Conservation (phyloP, 2,888 invertebrate species). For the Platycheirus albimanus region DNA sequence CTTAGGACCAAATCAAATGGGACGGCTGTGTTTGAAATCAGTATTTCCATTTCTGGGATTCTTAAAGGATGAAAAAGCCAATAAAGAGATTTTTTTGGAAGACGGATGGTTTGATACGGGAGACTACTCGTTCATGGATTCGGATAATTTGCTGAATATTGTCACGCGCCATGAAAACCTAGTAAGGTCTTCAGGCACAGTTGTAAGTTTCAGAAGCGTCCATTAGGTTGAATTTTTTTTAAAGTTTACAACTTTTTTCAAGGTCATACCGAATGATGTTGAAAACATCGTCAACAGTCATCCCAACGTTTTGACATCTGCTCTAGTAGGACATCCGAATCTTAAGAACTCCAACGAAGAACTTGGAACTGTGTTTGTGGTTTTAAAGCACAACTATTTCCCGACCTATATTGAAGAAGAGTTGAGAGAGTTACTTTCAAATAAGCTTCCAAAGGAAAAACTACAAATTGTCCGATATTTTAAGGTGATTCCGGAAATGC, state of each 20-base stretch:
- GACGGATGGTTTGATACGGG: slow-evolving; percentile 38
- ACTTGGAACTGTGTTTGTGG: slow-evolving; percentile 67
- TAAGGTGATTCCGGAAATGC: slow-evolving; percentile 59
- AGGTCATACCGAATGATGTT: slow-evolving; percentile 72
- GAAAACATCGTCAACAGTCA: slow-evolving; percentile 60
- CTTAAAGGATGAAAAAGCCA: slow-evolving; percentile 26
- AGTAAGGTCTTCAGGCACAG: slow-evolving; percentile 40
- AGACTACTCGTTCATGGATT: slow-evolving; percentile 20
- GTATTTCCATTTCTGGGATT: slow-evolving; percentile 57
- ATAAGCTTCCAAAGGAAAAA: slow-evolving; percentile 9
- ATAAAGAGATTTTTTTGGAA: slow-evolving; percentile 27
- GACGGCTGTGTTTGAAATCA: slow-evolving; percentile 64
- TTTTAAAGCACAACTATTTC: slow-evolving; percentile 5
- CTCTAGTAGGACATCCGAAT: slow-evolving; percentile 61
- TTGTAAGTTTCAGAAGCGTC: slow-evolving; percentile 72
- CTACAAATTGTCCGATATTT: slow-evolving; percentile 5
- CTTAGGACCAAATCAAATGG: slow-evolving; percentile 59
- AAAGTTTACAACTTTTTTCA: too few species aligned
- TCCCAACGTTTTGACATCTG: slow-evolving; percentile 47
- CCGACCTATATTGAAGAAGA: neutral
- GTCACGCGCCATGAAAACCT: slow-evolving; percentile 61
- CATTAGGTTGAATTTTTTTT: neutral
- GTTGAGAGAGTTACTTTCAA: slow-evolving; percentile 22
- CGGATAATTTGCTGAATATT: slow-evolving; percentile 55
- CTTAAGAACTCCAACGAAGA: slow-evolving; percentile 31